Conservation (phyloP, 2,797 vertebrate genomes). For the Octomys mimax region DNA sequence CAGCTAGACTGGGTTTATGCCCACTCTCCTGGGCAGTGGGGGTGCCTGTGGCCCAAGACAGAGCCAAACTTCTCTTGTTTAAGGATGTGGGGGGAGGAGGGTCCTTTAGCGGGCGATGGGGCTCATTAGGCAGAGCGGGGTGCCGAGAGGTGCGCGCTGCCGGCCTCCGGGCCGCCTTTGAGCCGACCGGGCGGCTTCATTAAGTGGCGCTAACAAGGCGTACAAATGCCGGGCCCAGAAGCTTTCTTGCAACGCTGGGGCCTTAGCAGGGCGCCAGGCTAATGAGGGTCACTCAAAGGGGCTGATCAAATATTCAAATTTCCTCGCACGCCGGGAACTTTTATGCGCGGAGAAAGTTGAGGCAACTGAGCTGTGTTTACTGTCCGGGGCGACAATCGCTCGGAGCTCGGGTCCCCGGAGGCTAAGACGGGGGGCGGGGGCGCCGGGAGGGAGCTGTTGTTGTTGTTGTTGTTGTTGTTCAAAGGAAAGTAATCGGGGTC, state of each 20-base stretch:
- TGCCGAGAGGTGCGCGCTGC: conserved; percentile 99
- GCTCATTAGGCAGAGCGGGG: conserved; percentile 99
- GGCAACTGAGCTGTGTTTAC: conserved; percentile 88
- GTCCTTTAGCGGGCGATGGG: conserved; percentile 92
- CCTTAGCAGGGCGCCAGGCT: conserved; percentile 98
- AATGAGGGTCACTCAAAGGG: conserved; percentile 95
- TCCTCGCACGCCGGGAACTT: conserved; percentile 89
- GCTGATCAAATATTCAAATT: conserved; percentile 92
- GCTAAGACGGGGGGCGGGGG: conserved; percentile 57
- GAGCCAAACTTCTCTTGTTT: conserved; percentile 76
- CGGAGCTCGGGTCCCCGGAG: conserved; percentile 68
- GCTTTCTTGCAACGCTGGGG: conserved; percentile 95
- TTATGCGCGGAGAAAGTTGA: conserved; percentile 88
- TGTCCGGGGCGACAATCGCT: conserved; percentile 78
- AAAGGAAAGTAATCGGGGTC: conserved; percentile 82
- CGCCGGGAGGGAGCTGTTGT: conserved; percentile 68
- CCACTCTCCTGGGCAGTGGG: conserved; percentile 53
- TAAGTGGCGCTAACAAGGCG: conserved; percentile 99
- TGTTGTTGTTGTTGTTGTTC: conserved; percentile 82
- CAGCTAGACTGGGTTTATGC: conserved; percentile 35
- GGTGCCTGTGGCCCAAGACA: conserved; percentile 69
- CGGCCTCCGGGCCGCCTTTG: conserved; percentile 95
- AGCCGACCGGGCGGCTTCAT: conserved; percentile 96
- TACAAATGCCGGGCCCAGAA: conserved; percentile 98
- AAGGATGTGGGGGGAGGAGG: conserved; percentile 69